Conservation (phyloP, 2,113 vertebrate genomes). For the Tachysurus vachellii region DNA sequence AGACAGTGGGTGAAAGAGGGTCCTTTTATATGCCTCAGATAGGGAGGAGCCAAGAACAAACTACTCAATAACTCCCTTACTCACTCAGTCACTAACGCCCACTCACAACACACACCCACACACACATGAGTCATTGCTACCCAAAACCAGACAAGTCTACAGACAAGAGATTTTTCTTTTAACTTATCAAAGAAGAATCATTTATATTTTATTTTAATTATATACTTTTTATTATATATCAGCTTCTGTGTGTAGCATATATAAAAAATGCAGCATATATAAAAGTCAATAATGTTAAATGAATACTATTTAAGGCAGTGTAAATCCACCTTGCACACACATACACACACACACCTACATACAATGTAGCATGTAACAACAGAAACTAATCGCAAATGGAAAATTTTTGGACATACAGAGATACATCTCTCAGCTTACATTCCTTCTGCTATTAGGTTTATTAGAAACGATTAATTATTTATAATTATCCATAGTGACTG, state of each 20-base stretch:
- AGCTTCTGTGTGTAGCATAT: no score
- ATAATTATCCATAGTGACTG: not conserved
- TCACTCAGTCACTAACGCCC: not conserved
- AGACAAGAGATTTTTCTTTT: not conserved
- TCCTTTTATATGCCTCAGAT: constrained; percentile 62
- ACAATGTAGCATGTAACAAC: not conserved
- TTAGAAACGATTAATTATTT: no score
- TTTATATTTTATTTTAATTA: not conserved
- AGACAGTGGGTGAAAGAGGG: constrained; percentile 41
- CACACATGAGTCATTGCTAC: not conserved
- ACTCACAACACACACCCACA: not conserved
- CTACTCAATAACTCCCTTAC: not conserved
- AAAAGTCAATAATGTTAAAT: not conserved
- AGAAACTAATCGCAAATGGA: not conserved
- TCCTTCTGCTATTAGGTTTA: not conserved
- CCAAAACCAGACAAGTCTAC: not conserved
- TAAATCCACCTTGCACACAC: not conserved
- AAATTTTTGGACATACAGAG: not conserved
- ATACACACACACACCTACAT: not conserved
- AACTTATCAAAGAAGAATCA: not conserved
- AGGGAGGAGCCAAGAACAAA: constrained; percentile 59
- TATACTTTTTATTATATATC: not conserved
- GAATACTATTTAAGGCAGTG: not conserved
- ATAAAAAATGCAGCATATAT: not conserved
- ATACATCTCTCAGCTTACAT: not conserved